Base-by-base conservation (phyloP, 1,140 invertebrate species). In the Drosophila watanabei region DNA sequence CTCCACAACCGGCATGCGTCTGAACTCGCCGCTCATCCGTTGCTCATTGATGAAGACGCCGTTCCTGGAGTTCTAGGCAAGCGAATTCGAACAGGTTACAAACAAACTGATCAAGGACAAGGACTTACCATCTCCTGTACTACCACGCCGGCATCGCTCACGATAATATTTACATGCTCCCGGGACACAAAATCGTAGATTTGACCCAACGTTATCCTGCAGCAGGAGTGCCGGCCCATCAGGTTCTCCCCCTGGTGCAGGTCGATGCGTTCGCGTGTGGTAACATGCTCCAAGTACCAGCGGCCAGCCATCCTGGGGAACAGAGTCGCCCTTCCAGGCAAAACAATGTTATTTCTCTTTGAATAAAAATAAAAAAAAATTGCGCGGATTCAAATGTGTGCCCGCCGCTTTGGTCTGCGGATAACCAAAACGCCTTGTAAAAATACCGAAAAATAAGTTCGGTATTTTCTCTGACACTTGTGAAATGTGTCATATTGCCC, bases 241-340 rank as follows among this genome's bases (percentile, higher is more conserved):
- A 41, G 37, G 28, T 73, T 82, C 3, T 76, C 57, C 4, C 85
- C 85, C 4, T 49, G 14, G 16, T 48, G 43, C 8, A 89, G 37
- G 5, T 84, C 24, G 7, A 81, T 11, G 8, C 56, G 73, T 9
- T 41, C 49, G 2, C 57, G 48, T 10, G 70, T 64, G 14, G 43
- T 61, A 0, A 82, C 30, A 20, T 89, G 85, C 35, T 90, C 59
- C 9, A 89, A 20, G 24, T 60, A 85, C 85, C 85, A 89, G 7
- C 18, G 8, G 37, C 52, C n/a, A 24, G 18, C n/a, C 41, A 32
- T 68, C 48, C 49, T 69, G 68, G 39, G 14, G 9, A 58, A n/a
- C 6, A 10, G n/a, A 18, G 7, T n/a, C 13, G 4, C 33, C n/a
- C 13, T 8, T n/a, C 14, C 28, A 10, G 20, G 2, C 14, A 0